Evolutionary conservation across 2,797 vertebrate species (phyloP).

Genomic region (Cyprinodon diabolis): DNA sequence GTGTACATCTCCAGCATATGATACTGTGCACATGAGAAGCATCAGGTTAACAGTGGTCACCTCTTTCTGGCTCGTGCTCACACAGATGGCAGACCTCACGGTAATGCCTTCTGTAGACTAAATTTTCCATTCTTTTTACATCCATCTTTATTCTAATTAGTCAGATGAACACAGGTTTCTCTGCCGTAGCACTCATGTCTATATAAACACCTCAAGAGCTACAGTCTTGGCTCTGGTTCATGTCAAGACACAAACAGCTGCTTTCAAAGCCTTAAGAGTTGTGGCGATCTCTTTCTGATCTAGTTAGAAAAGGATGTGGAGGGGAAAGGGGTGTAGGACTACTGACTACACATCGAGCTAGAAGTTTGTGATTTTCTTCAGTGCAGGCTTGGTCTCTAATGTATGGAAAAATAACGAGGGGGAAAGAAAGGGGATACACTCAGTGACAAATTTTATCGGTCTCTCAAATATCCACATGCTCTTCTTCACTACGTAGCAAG

Average conservation of each 20-base stretch:
- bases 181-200: constrained; percentile 47
- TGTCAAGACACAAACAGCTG: constrained; percentile 45
- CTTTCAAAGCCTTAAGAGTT: constrained; percentile 38
- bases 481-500: constrained; percentile 73
- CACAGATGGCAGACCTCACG: constrained; percentile 39
- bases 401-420: constrained; percentile 28
- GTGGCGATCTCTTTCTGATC: constrained; percentile 43
- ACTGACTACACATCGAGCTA: constrained; percentile 70
- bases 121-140: constrained; percentile 21
- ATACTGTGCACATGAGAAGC: constrained; percentile 77
- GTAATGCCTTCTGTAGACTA: constrained; percentile 52
- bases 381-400: constrained; percentile 81
- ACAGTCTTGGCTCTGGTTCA: constrained; percentile 65
- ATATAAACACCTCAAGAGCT: constrained; percentile 63
- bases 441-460: constrained; percentile 41
- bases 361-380: constrained; percentile 71
- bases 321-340: constrained; percentile 55
- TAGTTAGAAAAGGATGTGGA: constrained; percentile 51
- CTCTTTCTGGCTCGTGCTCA: constrained; percentile 54
- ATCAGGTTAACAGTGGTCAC: constrained; percentile 75
- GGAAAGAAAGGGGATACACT: constrained; percentile 30
- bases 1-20: constrained; percentile 81
- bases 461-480: constrained; percentile 69
- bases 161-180: constrained; percentile 41
- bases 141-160: neutral